A percentile compares a stretch with the other conserved stretches of the same genome.
phyloP scores from a whole-genome alignment of 1,140 invertebrate genomes.

The Epicauta chinensis region DNA sequence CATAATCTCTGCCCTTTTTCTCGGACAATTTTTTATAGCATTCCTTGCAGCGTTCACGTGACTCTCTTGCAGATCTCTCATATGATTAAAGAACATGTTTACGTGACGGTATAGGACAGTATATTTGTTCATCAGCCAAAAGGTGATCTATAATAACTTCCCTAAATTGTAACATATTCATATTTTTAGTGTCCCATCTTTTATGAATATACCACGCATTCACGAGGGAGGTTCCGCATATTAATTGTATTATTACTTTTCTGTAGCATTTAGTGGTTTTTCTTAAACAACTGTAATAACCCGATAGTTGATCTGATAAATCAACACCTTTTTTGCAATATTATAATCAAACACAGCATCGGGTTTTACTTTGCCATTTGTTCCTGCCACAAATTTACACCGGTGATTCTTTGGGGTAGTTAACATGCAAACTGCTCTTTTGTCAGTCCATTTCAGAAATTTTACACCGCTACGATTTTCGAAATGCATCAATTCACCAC shows the following conservation, averaged over 20 bases:
- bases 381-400: background rate
- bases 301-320: constrained; percentile 4
- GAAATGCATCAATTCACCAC: background rate
- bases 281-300: constrained; percentile 6
- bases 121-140: too few species aligned
- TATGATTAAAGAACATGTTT: too few species aligned
- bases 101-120: too few species aligned
- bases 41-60: too few species aligned
- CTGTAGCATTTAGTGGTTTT: constrained; percentile 2
- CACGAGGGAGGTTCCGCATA: constrained; percentile 2
- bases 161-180: constrained; percentile 1
- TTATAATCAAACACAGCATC: background rate
- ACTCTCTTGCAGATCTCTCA: too few species aligned
- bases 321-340: constrained; percentile 12
- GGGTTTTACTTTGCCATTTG: background rate
- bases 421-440: background rate
- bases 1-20: too few species aligned
- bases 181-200: background rate
- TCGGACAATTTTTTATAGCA: too few species aligned
- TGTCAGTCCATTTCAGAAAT: constrained; percentile 12
- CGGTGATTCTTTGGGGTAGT: constrained; percentile 1
- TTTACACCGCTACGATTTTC: constrained; percentile 5
- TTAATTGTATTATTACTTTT: constrained; percentile 3
- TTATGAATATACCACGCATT: constrained; percentile 4
- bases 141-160: background rate